Conservation (phyloP, 1,140 invertebrate genomes). For the Araneus ventricosus region DNA sequence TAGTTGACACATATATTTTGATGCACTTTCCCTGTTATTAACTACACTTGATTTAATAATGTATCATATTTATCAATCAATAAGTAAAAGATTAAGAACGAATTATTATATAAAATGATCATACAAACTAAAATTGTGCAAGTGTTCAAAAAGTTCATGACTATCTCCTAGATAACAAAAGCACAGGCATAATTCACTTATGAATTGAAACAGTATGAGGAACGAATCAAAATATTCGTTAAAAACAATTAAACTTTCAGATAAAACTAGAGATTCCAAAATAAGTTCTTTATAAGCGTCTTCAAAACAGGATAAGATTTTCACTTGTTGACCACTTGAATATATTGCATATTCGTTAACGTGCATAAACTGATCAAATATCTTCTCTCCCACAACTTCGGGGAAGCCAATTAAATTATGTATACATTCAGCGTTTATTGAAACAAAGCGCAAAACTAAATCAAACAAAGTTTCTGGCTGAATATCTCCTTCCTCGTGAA, state of each 20-base stretch:
- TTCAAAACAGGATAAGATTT: slow-evolving; percentile 17
- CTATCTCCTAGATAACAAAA: slow-evolving; percentile 45
- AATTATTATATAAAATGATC: neutral
- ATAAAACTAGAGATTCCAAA: slow-evolving; percentile 18
- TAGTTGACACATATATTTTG: too few relatives aligned
- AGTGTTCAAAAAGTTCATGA: slow-evolving; percentile 35
- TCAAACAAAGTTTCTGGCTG: slow-evolving; percentile 14
- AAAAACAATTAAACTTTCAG: slow-evolving; percentile 21
- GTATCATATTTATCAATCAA: too few relatives aligned
- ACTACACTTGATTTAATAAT: too few relatives aligned
- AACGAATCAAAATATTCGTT: slow-evolving; percentile 60
- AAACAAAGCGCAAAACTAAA: slow-evolving; percentile 15
- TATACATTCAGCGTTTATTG: neutral
- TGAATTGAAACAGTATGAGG: neutral
- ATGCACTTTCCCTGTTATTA: too few relatives aligned
- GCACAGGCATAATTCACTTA: slow-evolving; percentile 50
- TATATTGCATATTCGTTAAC: neutral
- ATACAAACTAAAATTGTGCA: slow-evolving; percentile 20
- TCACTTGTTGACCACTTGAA: neutral
- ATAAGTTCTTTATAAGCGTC: slow-evolving; percentile 27
- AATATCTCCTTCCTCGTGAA: neutral
- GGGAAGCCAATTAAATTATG: slow-evolving; percentile 43
- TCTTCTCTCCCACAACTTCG: slow-evolving; percentile 22
- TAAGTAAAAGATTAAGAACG: too few relatives aligned
- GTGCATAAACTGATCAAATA: slow-evolving; percentile 32